Conservation (phyloP, 2,113 vertebrate species). For the Chauna torquata region DNA sequence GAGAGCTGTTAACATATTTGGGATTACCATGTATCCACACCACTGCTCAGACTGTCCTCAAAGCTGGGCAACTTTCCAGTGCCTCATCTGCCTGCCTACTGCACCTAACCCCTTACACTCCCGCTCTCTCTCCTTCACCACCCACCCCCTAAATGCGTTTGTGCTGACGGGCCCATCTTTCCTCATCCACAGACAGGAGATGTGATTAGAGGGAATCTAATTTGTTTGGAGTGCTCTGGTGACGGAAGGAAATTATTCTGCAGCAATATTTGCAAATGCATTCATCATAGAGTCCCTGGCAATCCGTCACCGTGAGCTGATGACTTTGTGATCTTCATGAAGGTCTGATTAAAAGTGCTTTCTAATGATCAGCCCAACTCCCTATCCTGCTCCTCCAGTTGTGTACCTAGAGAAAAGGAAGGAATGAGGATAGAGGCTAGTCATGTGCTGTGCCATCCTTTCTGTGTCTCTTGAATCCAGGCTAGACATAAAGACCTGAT, state of each 20-base stretch:
- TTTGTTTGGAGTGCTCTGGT: slow-evolving; percentile 81
- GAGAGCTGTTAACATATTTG: not conserved
- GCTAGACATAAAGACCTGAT: not conserved
- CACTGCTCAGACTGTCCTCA: not conserved
- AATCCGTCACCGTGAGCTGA: slow-evolving; percentile 63
- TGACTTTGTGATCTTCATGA: slow-evolving; percentile 74
- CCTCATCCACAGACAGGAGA: slow-evolving; percentile 72
- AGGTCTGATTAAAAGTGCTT: slow-evolving; percentile 71
- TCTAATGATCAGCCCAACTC: slow-evolving; percentile 60
- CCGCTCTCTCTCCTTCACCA: not conserved
- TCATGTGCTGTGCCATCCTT: not conserved
- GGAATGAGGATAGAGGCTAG: not conserved
- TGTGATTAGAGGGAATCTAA: slow-evolving; percentile 83
- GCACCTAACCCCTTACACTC: not conserved
- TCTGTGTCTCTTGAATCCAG: not conserved
- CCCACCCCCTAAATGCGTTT: slow-evolving; percentile 60
- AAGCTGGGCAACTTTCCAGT: slow-evolving; percentile 35
- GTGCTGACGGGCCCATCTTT: slow-evolving; percentile 73
- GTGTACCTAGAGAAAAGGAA: not conserved
- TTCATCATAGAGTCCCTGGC: slow-evolving; percentile 76
- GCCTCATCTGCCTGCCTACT: slow-evolving; percentile 25
- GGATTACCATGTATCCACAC: not conserved
- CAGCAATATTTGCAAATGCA: slow-evolving; percentile 82
- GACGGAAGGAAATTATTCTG: slow-evolving; percentile 80
- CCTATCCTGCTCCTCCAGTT: not conserved